These are phyloP conservation scores for Epinephelus lanceolatus DNA, from an alignment of 2,113 vertebrate genomes.

Conservation along the genomic window DNA sequence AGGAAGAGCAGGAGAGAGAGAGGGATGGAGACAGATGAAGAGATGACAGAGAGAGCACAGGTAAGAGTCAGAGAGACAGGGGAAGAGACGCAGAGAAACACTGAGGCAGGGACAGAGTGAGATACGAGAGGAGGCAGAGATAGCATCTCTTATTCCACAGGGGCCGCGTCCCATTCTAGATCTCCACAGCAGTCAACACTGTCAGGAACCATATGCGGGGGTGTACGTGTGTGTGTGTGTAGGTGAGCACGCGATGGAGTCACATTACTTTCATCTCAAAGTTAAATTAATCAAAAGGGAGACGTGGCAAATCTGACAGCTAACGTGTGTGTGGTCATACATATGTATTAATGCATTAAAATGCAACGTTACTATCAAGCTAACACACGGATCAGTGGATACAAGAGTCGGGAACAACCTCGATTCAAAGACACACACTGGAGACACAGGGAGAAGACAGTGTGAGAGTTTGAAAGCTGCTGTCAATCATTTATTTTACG, in stretches of 20 bases:
- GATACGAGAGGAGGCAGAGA: conserved; percentile 32
- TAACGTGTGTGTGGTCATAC: conserved; percentile 40
- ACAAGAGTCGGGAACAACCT: background rate
- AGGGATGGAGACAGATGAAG: conserved; percentile 29
- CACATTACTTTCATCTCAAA: conserved; percentile 51
- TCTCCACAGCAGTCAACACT: conserved; percentile 43
- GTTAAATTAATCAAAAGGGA: conserved; percentile 61
- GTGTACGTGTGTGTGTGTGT: conserved; percentile 27
- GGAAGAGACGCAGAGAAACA: conserved; percentile 21
- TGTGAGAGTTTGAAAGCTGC: background rate
- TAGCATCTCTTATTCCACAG: conserved; percentile 65
- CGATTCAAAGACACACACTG: background rate
- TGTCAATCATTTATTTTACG: background rate
- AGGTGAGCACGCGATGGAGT: conserved; percentile 21
- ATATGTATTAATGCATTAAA: conserved; percentile 62
- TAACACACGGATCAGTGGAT: conserved; percentile 9
- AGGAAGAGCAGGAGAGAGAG: conserved; percentile 35
- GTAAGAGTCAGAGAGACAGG: conserved; percentile 47
- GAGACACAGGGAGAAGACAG: background rate
- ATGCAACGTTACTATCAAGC: conserved; percentile 38
- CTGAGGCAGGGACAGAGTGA: conserved; percentile 21
- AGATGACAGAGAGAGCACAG: conserved; percentile 56
- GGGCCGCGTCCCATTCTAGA: conserved; percentile 42
- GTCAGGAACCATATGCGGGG: conserved; percentile 44
- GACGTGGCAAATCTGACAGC: conserved; percentile 42